phyloP scores from a whole-genome alignment of 2,113 vertebrate genomes.

The Pheucticus melanocephalus region DNA sequence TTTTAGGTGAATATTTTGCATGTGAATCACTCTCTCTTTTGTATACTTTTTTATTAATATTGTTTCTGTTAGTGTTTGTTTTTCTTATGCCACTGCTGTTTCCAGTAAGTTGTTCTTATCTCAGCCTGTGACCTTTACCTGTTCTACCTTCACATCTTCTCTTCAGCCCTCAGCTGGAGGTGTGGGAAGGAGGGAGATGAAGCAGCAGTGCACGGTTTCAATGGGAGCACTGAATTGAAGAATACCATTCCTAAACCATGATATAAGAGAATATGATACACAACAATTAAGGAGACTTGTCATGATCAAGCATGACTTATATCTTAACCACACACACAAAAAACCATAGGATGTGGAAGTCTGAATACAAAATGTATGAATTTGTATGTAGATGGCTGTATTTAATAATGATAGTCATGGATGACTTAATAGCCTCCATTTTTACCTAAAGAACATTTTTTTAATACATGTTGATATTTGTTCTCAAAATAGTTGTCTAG shows the following conservation, averaged over 20 bases:
- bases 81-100: not conserved
- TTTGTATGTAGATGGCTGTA: not conserved
- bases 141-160: not conserved
- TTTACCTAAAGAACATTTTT: not conserved
- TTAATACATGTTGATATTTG: not conserved
- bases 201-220: not conserved
- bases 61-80: not conserved
- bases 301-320: not conserved
- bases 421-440: not conserved
- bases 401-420: not conserved
- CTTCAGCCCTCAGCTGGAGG: not conserved
- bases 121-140: accelerated
- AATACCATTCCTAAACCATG: not conserved
- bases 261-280: not conserved
- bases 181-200: not conserved
- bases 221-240: not conserved
- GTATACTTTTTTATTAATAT: not conserved
- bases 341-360: not conserved
- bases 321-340: not conserved
- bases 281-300: not conserved
- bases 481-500: not conserved
- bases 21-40: not conserved
- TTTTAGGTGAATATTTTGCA: not conserved
- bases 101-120: not conserved
- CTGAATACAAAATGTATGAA: not conserved